These are phyloP conservation scores for Corynorhinus townsendii DNA, from an alignment of 2,113 vertebrate genomes.

Conservation along the genomic window DNA sequence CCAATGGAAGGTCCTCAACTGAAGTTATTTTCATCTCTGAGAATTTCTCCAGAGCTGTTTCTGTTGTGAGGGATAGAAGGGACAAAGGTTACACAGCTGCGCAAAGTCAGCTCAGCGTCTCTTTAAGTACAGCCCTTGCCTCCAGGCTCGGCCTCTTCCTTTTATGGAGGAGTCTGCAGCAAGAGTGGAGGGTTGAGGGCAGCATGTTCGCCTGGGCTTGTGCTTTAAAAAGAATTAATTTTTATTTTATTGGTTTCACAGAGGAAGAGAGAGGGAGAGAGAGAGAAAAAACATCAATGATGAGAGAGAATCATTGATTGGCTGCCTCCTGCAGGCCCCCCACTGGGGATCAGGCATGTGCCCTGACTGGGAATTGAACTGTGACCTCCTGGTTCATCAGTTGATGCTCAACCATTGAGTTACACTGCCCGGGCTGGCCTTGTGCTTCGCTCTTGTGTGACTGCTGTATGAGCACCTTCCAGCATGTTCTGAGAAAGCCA, in stretches of 20 bases:
- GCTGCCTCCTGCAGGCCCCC: no score
- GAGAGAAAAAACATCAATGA: no score
- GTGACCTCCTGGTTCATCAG: no score
- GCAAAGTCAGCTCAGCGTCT: background rate
- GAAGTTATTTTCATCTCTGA: slow-evolving; percentile 11
- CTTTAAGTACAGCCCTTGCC: background rate
- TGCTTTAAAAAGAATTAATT: no score
- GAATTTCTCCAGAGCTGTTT: slow-evolving; percentile 7
- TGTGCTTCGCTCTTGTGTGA: background rate
- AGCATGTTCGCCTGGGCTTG: background rate
- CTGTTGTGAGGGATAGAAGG: background rate
- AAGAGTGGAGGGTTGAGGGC: background rate
- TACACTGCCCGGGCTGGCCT: background rate
- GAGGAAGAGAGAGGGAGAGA: no score
- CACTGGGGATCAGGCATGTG: no score
- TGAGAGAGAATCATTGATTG: no score
- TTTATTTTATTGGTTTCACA: no score
- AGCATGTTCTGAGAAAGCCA: background rate
- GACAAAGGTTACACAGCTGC: background rate
- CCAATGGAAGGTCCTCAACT: background rate
- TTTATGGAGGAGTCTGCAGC: no score
- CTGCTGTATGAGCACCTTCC: background rate
- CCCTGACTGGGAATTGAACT: no score
- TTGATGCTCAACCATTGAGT: no score
- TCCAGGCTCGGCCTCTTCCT: background rate